Evolutionary conservation across 2,797 vertebrate species (phyloP).

Genomic region (Paramormyrops hopkinsi): DNA sequence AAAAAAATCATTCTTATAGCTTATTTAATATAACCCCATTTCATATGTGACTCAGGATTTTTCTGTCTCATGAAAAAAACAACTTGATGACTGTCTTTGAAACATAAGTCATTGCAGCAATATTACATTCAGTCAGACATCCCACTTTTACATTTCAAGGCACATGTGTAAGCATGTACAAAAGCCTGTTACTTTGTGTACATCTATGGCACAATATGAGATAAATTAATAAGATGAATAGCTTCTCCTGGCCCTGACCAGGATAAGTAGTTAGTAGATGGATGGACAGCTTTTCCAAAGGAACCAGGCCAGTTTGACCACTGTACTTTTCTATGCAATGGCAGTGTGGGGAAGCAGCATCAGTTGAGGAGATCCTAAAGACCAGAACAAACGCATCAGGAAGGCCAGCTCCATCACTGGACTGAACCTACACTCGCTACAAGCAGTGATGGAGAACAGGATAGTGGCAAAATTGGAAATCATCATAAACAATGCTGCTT

Average conservation of each 20-base stretch:
- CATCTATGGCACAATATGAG: neutral
- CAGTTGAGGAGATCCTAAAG: neutral
- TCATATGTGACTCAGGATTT: neutral
- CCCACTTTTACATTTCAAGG: slow-evolving; percentile 24
- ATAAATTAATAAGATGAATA: neutral
- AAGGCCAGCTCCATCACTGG: neutral
- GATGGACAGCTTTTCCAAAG: neutral
- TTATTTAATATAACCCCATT: neutral
- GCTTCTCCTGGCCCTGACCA: neutral
- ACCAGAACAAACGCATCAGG: neutral
- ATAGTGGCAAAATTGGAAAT: neutral
- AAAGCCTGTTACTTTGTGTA: neutral
- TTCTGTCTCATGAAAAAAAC: neutral
- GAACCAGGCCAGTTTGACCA: neutral
- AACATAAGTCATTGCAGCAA: neutral
- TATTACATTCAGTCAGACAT: neutral
- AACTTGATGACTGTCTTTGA: neutral
- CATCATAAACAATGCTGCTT: neutral
- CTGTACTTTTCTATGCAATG: neutral
- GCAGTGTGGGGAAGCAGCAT: neutral
- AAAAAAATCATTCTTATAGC: neutral
- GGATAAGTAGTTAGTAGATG: neutral
- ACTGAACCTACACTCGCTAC: neutral
- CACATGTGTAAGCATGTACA: slow-evolving; percentile 21
- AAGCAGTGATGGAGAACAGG: neutral